Evolutionary conservation across 2,797 vertebrate species (phyloP), one percentile per base, ranked within the genome.

Genomic region (Acrossocheilus wenchowensis): DNA sequence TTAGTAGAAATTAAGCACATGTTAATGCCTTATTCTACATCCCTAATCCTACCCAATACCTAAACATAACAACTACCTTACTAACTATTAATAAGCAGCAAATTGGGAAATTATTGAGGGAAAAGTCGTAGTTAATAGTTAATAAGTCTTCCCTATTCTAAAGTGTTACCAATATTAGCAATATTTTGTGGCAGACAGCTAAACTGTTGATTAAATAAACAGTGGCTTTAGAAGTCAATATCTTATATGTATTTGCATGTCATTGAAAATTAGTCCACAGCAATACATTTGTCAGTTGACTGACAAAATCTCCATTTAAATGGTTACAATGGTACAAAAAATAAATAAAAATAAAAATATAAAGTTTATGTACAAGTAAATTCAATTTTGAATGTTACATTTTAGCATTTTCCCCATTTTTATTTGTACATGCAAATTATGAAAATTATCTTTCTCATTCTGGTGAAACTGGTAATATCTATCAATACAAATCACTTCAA

Each of bases 341-440:
- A n/a, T n/a, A n/a, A n/a, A n/a, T n/a, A n/a, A n/a, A n/a, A n/a
- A n/a, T n/a, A n/a, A n/a, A n/a, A n/a, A n/a, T n/a, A n/a, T n/a
- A n/a, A 15, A 50, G 19, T 75, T 34, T 50, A 19, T 73, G 3
- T 34, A 34, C 15, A 75, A 50, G 0, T 50, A 74, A 48, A 30
- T 74, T 2, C 0, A 50, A 11, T 2, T 34, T 50, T 19, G 8
- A 19, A 52, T 34, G 45, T 52, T 21, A 12, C 6, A 73, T 26
- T 48, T 73, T 30, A 34, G 7, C 15, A 21, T 48, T 15, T 45
- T 26, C 11, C 60, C 10, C 8, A 6, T 43, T 72, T 66, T 81
- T 48, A 54, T 82, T 83, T 64, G 66, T 71, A 57, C 54, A 60
- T 85, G 69, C 73, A 86, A 68, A 82, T 60, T 23, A 72, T 84